Conservation (phyloP, 2,888 invertebrate species). For the Apamea monoglypha region DNA sequence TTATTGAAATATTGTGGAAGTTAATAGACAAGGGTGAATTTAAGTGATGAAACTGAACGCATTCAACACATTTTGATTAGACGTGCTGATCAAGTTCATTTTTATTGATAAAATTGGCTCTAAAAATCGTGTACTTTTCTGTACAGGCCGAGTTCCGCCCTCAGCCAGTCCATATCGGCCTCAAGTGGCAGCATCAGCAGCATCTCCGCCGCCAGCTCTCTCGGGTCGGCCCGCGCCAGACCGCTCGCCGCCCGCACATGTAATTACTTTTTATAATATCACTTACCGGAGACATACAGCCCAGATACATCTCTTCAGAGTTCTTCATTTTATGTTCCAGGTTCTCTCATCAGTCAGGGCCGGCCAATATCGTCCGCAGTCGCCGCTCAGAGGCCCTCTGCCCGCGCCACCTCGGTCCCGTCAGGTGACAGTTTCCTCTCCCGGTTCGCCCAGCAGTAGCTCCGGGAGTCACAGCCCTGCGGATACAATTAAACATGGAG, state of each 20-base stretch:
- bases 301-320: neutral
- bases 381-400: conserved; percentile 91
- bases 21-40: neutral
- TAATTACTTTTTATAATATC: conserved; percentile 70
- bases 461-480: conserved; percentile 95
- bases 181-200: conserved; percentile 90
- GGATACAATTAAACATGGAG: conserved; percentile 93
- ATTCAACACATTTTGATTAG: neutral
- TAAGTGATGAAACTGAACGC: neutral
- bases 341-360: conserved; percentile 93
- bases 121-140: neutral
- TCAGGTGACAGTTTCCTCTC: conserved; percentile 91
- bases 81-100: neutral
- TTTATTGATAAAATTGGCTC: neutral
- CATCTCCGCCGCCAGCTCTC: conserved; percentile 91
- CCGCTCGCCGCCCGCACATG: conserved; percentile 93
- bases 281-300: neutral
- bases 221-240: conserved; percentile 90
- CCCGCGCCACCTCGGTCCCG: conserved; percentile 89
- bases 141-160: conserved; percentile 93
- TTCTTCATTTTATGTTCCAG: conserved; percentile 75
- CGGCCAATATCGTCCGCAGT: conserved; percentile 93
- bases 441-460: conserved; percentile 97
- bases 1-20: neutral
- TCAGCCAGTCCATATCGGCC: conserved; percentile 94